These are phyloP conservation scores for Gambusia yucatana DNA, from an alignment of 2,797 vertebrate species.

Conservation along the genomic window DNA sequence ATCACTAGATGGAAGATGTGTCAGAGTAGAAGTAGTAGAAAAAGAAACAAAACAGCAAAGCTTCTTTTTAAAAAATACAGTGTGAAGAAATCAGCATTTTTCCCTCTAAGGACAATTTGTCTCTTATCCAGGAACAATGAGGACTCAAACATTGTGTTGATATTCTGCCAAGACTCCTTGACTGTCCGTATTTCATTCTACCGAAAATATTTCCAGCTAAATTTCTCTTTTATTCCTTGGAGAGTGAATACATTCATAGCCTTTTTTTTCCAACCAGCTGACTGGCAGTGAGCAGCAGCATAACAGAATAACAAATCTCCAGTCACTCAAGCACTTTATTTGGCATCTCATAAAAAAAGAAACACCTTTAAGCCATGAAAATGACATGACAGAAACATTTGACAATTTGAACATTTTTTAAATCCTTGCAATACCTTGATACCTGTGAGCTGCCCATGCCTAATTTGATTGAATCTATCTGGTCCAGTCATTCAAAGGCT, in stretches of 20 bases:
- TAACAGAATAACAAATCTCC: not conserved
- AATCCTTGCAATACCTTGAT: not conserved
- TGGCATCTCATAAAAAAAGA: not conserved
- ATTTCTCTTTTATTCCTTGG: not conserved
- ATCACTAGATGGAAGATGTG: not conserved
- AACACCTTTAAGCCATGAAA: not conserved
- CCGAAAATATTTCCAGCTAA: not conserved
- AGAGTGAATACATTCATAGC: not conserved
- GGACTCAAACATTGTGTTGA: not conserved
- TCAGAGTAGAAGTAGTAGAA: not conserved
- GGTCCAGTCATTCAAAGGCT: slow-evolving; percentile 13
- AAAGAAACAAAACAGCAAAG: not conserved
- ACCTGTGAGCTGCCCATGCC: not conserved
- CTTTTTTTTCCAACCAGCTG: not conserved
- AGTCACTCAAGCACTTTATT: not conserved
- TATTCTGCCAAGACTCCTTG: not conserved
- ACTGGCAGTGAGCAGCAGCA: not conserved
- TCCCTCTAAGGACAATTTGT: not conserved
- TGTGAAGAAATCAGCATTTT: not conserved
- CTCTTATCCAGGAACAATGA: not conserved
- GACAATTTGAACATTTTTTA: not conserved
- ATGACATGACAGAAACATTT: not conserved
- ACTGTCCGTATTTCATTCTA: not conserved
- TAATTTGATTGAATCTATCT: slow-evolving; percentile 16
- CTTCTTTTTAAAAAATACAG: not conserved